Base-by-base conservation (phyloP, 1,140 invertebrate species). In the Drosophila ercepeae region DNA sequence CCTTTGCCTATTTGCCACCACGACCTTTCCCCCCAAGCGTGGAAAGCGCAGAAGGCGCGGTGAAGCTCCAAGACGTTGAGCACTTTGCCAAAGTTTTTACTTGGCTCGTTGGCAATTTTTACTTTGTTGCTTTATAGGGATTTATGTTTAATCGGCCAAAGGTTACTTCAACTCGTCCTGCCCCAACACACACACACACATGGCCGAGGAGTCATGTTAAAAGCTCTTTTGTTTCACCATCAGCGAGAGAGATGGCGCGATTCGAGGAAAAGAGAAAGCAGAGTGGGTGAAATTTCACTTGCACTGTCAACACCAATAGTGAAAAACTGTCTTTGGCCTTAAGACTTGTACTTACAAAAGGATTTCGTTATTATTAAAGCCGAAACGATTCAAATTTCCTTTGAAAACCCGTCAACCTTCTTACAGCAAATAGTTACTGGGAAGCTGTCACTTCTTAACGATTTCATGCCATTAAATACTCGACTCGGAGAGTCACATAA, bases 71-170 rank as follows among this genome's bases (percentile, higher is more conserved):
- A 39, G 36, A 79, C 34, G 76, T 67, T 86, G 81, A 84, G 76
- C 81, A 84, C 79, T 84, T 84, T 76, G 79, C 50, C 79, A 79
- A 86, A 84, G 81, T 84, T 84, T 86, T 86, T 84, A 81, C 82
- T 86, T 86, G 82, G 81, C 76, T 86, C 81, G 81, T 84, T 86
- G 82, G 81, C 81, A 84, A 84, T 84, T 84, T 84, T 84, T 84
- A 84, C 81, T 81, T 86, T 84, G 81, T 86, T 86, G 82, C 81
- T 77, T 84, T 81, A 86, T 81, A 76, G 76, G 81, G 81, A 84
- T 84, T 84, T 86, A 84, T 84, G 81, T 86, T 86, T 84, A 84
- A 86, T 84, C 81, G 81, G 81, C 67, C 82, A 84, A 84, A 84
- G 82, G 81, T 84, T 86, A 83, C 72, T 49, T 45, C 69, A 42